Conservation (phyloP, 2,113 vertebrate species). For the Atractosteus spatula region DNA sequence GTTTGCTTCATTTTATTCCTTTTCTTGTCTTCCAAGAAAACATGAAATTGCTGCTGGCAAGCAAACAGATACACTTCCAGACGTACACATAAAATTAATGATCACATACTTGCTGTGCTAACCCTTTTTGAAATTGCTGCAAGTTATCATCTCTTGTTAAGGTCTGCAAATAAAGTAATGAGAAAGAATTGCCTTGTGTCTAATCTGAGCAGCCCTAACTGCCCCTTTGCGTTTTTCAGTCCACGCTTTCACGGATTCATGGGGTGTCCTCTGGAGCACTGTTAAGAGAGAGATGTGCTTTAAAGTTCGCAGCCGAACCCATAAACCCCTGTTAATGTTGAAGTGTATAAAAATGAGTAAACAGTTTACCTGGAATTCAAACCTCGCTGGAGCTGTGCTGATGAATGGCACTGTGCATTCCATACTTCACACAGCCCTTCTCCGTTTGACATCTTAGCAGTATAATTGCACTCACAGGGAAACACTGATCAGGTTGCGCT, state of each 20-base stretch:
- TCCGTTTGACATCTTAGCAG: slow-evolving; percentile 2
- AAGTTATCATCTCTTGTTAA: slow-evolving; percentile 26
- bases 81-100: slow-evolving; percentile 12
- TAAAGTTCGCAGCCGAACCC: not conserved
- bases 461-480: slow-evolving; percentile 7
- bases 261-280: slow-evolving; percentile 1
- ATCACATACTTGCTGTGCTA: slow-evolving; percentile 24
- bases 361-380: not conserved
- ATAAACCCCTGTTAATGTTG: slow-evolving; percentile 9
- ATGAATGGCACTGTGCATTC: not conserved
- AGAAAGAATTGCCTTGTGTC: slow-evolving; percentile 14
- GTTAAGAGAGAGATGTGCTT: slow-evolving; percentile 10
- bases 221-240: not conserved
- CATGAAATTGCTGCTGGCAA: no score
- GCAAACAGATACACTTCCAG: not conserved
- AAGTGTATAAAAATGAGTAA: slow-evolving; percentile 10
- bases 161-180: slow-evolving; percentile 15
- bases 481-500: slow-evolving; percentile 14
- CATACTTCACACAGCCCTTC: slow-evolving; percentile 15
- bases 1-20: not conserved
- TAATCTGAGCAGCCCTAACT: slow-evolving; percentile 11
- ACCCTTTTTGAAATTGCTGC: slow-evolving; percentile 19
- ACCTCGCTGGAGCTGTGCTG: slow-evolving; percentile 14
- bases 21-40: not conserved
- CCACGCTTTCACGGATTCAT: not conserved